Conservation (phyloP, 2,888 invertebrate genomes). For the Cinara cedri region DNA sequence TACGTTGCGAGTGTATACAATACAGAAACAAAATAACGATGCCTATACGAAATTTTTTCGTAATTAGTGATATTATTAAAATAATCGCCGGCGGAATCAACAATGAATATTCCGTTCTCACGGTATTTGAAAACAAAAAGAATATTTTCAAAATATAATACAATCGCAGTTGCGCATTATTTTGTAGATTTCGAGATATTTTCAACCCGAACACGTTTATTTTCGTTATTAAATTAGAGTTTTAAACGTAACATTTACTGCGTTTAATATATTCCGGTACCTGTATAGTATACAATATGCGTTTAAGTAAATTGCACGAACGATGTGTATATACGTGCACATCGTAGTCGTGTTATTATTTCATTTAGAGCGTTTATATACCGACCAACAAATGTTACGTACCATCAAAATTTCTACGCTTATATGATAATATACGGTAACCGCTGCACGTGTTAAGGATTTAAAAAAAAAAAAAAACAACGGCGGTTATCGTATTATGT, state of each 20-base stretch:
- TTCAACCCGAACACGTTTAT: background rate
- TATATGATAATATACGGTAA: too few relatives aligned
- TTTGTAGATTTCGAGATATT: background rate
- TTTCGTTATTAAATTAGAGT: too few relatives aligned
- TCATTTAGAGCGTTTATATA: background rate
- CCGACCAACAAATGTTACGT: too few relatives aligned
- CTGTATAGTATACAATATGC: background rate
- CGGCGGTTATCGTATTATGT: too few relatives aligned
- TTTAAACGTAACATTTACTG: too few relatives aligned
- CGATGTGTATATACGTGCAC: too few relatives aligned
- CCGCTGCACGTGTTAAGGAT: background rate
- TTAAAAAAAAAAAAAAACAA: conserved; percentile 9
- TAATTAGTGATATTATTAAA: background rate
- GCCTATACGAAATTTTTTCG: background rate
- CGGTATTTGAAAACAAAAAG: background rate
- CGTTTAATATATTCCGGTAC: background rate
- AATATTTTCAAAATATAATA: background rate
- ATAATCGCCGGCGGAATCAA: background rate
- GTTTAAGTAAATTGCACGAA: background rate
- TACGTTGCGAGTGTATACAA: background rate
- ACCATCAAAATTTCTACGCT: conserved; percentile 1
- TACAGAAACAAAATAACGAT: background rate
- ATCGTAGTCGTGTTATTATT: background rate
- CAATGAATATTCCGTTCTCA: too few relatives aligned
- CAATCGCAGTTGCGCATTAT: too few relatives aligned